A percentile compares a stretch with the other conserved stretches of the same genome.
Conservation (phyloP, 2,888 invertebrate species). For the Drosophila monieri region DNA sequence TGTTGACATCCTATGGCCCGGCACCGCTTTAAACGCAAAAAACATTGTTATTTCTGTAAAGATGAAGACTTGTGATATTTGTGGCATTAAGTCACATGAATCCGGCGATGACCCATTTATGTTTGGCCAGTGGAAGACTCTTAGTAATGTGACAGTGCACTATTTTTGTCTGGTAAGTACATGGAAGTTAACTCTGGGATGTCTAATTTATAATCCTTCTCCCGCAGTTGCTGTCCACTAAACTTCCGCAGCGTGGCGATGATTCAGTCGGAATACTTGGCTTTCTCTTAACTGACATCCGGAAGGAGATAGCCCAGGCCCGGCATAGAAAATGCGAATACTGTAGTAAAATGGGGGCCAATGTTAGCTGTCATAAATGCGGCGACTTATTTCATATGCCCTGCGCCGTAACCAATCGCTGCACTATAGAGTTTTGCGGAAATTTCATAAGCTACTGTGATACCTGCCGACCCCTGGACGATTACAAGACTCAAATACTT, state of each 20-base stretch:
- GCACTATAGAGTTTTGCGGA: constrained; percentile 61
- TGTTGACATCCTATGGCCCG: background rate
- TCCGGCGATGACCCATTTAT: constrained; percentile 43
- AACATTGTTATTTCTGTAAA: background rate
- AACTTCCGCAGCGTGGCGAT: constrained; percentile 88
- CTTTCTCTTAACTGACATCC: constrained; percentile 89
- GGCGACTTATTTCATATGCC: constrained; percentile 68
- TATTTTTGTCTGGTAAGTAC: constrained; percentile 79
- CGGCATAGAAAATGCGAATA: constrained; percentile 64
- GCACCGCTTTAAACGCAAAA: background rate
- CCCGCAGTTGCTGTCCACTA: constrained; percentile 88
- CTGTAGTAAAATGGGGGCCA: constrained; percentile 66
- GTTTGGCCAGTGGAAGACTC: constrained; percentile 79
- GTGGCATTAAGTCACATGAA: constrained; percentile 15
- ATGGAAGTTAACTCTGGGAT: background rate
- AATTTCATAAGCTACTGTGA: constrained; percentile 76
- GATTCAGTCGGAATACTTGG: constrained; percentile 91
- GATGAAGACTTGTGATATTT: constrained; percentile 33
- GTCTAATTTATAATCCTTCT: constrained; percentile 35
- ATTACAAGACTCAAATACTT: constrained; percentile 38
- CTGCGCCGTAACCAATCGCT: constrained; percentile 68
- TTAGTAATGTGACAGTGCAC: constrained; percentile 66
- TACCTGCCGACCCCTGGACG: constrained; percentile 63
- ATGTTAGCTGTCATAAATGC: constrained; percentile 72
- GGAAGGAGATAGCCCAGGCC: constrained; percentile 86